Conservation (phyloP, 1,140 invertebrate species). For the Mesaphorura yosii region DNA sequence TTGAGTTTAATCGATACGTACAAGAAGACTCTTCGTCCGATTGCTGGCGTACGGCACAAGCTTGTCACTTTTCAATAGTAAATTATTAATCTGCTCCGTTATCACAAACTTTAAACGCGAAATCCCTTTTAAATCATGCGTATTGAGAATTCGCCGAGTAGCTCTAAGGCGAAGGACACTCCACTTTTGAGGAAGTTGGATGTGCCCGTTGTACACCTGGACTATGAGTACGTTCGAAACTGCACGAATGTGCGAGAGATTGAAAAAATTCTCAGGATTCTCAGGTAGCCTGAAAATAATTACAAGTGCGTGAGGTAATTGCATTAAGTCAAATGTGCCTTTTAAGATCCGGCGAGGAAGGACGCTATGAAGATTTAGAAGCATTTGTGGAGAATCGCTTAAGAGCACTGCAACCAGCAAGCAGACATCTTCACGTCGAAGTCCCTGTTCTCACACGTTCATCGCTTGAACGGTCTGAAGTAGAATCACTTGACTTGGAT, state of each 20-base stretch:
- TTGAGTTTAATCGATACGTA: too few species aligned
- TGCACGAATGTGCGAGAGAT: slow-evolving; percentile 44
- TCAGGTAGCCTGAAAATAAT: slow-evolving; percentile 41
- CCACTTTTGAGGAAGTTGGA: slow-evolving; percentile 39
- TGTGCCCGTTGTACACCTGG: slow-evolving; percentile 48
- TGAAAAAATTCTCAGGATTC: slow-evolving; percentile 47
- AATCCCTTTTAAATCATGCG: too few species aligned
- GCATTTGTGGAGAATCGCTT: slow-evolving; percentile 45
- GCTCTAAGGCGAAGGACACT: neutral
- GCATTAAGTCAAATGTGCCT: too few species aligned
- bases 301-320: too few species aligned
- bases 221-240: slow-evolving; percentile 45
- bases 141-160: too few species aligned
- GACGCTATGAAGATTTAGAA: slow-evolving; percentile 48
- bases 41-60: too few species aligned
- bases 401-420: slow-evolving; percentile 42
- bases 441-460: slow-evolving; percentile 39
- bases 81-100: too few species aligned
- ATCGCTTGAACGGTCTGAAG: slow-evolving; percentile 36
- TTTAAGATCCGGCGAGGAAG: slow-evolving; percentile 60
- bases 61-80: too few species aligned
- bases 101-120: too few species aligned
- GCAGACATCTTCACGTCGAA: slow-evolving; percentile 40
- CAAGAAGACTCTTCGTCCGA: too few species aligned
- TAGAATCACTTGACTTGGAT: slow-evolving; percentile 38